These are phyloP conservation scores for Ceyx cyanopectus DNA, from an alignment of 2,113 vertebrate species.

Conservation along the genomic window DNA sequence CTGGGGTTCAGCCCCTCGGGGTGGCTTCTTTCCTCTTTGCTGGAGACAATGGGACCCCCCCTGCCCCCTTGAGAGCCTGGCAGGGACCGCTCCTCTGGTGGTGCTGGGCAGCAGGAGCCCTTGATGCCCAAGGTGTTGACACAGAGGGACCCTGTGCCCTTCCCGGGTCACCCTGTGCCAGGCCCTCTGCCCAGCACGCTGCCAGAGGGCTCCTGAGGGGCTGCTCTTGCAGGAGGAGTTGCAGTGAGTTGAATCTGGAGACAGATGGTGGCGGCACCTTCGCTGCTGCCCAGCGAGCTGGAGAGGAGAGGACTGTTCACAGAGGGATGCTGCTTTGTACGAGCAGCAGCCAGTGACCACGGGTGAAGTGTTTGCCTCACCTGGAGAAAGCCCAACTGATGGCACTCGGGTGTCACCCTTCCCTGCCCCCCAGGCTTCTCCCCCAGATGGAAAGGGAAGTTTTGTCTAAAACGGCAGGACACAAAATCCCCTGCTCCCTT, in stretches of 20 bases:
- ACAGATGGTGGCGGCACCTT: not conserved
- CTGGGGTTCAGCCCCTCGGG: not conserved
- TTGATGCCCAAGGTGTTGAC: not conserved
- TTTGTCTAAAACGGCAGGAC: not conserved
- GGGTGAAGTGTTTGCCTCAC: not conserved
- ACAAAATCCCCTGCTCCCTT: not conserved
- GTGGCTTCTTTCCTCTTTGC: not conserved
- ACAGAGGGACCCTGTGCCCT: not conserved
- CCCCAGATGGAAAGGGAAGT: not conserved
- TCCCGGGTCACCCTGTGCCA: not conserved
- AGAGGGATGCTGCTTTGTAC: no score
- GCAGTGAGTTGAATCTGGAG: not conserved
- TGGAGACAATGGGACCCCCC: not conserved
- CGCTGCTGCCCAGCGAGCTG: not conserved
- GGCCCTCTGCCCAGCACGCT: not conserved
- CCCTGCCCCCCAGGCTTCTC: not conserved
- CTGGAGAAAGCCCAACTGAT: not conserved
- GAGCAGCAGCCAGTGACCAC: not conserved
- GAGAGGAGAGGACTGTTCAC: not conserved
- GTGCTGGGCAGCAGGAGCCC: no score
- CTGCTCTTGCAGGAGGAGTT: not conserved
- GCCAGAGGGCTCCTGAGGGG: not conserved
- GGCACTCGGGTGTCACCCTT: not conserved
- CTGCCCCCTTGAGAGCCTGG: rapidly evolving
- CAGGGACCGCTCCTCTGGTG: rapidly evolving